A percentile compares a stretch with the other conserved stretches of the same genome.
These are phyloP conservation scores for Desoria tigrina DNA, from an alignment of 2,888 invertebrate species.

Conservation along the genomic window DNA sequence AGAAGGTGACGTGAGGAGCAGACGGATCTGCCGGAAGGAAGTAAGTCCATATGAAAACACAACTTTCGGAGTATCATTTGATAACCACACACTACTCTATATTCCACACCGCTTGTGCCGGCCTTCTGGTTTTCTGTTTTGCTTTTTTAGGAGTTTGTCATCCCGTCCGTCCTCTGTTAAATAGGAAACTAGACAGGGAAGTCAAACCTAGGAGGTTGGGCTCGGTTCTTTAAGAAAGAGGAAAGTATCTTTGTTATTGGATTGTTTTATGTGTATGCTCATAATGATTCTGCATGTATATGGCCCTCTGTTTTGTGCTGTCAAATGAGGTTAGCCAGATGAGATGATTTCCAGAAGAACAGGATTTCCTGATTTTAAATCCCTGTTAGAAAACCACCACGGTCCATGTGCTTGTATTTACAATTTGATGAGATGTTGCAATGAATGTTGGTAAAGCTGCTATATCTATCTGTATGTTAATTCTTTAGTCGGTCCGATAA, in stretches of 20 bases:
- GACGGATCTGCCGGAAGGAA: slow-evolving; percentile 19
- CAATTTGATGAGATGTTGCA: too few relatives aligned
- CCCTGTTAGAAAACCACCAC: not conserved
- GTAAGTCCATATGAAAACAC: slow-evolving; percentile 7
- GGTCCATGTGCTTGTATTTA: too few relatives aligned
- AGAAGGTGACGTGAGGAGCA: not conserved
- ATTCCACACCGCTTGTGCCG: not conserved
- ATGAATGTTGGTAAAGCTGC: too few relatives aligned
- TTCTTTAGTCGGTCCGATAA: too few relatives aligned
- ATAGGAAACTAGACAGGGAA: not conserved
- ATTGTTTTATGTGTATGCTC: too few relatives aligned
- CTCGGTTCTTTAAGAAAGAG: not conserved
- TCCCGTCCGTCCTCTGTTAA: not conserved
- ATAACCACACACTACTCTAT: not conserved
- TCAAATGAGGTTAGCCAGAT: slow-evolving; percentile 5
- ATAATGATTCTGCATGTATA: too few relatives aligned
- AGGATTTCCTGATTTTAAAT: slow-evolving; percentile 11
- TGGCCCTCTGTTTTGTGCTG: too few relatives aligned
- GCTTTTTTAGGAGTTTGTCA: slow-evolving; percentile 4
- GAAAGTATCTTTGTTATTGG: too few relatives aligned
- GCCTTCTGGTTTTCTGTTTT: slow-evolving; percentile 1
- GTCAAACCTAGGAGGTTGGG: not conserved
- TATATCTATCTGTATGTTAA: too few relatives aligned
- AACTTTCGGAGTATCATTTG: not conserved
- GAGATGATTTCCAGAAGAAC: not conserved